phyloP scores from a whole-genome alignment of 2,797 vertebrate species.

The Arremon aurantiirostris region DNA sequence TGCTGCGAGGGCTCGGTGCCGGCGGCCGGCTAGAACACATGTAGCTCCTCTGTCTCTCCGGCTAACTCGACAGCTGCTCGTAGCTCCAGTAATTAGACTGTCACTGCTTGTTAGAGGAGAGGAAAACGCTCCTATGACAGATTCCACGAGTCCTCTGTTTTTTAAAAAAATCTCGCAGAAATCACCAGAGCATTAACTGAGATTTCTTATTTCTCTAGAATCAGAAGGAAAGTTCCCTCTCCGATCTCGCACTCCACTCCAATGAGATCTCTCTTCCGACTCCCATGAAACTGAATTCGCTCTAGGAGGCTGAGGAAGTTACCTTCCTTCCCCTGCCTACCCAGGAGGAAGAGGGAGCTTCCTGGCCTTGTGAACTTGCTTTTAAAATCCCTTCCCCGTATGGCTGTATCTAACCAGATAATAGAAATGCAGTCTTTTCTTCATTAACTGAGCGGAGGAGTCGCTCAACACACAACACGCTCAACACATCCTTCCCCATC shows the following conservation, averaged over 20 bases:
- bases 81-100: conserved; percentile 96
- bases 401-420: background rate
- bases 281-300: background rate
- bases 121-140: conserved; percentile 87
- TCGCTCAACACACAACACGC: background rate
- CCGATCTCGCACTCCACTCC: conserved; percentile 18
- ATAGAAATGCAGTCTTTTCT: background rate
- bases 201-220: conserved; percentile 60
- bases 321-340: background rate
- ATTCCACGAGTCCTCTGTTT: conserved; percentile 81
- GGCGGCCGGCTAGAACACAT: conserved; percentile 70
- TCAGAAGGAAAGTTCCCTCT: conserved; percentile 35
- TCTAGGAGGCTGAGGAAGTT: background rate
- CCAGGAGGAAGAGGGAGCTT: background rate
- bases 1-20: background rate
- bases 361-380: background rate
- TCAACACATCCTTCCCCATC: background rate
- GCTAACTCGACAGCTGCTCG: conserved; percentile 95
- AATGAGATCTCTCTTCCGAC: conserved; percentile 12
- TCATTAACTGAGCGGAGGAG: conserved; percentile 23
- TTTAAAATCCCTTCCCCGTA: background rate
- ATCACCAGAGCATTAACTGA: conserved; percentile 72
- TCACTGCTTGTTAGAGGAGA: conserved; percentile 94
- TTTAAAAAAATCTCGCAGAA: conserved; percentile 67
- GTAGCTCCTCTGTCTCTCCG: conserved; percentile 82